Evolutionary conservation across 2,113 vertebrate species (phyloP).

Genomic region (Ictalurus punctatus): DNA sequence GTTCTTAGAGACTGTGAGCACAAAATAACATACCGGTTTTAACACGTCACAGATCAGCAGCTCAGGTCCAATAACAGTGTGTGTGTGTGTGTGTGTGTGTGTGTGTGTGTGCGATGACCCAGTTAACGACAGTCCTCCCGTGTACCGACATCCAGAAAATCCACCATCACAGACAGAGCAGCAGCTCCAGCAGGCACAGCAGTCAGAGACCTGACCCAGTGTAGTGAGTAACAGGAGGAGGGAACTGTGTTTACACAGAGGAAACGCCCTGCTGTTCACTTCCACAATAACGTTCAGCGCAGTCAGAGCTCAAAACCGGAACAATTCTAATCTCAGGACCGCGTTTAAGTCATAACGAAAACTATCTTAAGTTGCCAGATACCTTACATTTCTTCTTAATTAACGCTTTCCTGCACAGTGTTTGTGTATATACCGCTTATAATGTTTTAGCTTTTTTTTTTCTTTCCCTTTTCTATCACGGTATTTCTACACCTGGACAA

Average conservation of each 20-base stretch:
- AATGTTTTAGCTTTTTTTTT: too few relatives aligned
- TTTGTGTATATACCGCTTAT: too few relatives aligned
- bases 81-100: constrained; percentile 1
- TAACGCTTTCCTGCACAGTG: neutral
- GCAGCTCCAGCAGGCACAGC: neutral
- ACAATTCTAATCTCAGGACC: neutral
- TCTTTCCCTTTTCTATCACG: too few relatives aligned
- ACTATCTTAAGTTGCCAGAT: neutral
- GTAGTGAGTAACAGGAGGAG: neutral
- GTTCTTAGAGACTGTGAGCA: neutral
- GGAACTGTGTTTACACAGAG: neutral
- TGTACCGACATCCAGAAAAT: constrained; percentile 5
- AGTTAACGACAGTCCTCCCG: neutral
- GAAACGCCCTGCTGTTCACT: constrained; percentile 29
- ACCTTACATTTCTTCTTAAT: neutral
- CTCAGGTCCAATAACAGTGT: neutral
- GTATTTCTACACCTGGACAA: too few relatives aligned
- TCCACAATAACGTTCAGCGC: neutral
- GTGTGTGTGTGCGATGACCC: constrained; percentile 15
- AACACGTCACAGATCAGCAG: constrained; percentile 17
- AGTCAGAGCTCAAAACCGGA: neutral
- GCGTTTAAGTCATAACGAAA: neutral
- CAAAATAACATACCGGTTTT: constrained; percentile 14
- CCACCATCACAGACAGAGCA: neutral
- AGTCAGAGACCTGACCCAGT: neutral